Conservation (phyloP, 23 tunicate genomes). For the Trididemnum nubilum region DNA sequence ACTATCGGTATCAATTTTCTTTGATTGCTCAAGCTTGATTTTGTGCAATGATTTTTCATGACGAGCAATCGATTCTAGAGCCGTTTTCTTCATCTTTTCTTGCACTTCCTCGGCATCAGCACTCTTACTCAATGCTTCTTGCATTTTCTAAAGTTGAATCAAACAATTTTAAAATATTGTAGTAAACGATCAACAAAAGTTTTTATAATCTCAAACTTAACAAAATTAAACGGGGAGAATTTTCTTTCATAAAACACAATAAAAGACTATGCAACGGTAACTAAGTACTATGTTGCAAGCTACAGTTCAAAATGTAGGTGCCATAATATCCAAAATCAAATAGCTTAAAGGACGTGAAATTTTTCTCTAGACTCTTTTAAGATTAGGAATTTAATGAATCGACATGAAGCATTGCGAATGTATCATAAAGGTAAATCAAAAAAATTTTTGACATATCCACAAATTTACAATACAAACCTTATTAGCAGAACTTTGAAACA, state of each 20-base stretch:
- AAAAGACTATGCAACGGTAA: too few relatives aligned
- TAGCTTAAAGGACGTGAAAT: too few relatives aligned
- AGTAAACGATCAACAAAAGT: background rate
- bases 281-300: too few relatives aligned
- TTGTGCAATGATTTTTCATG: slow-evolving; percentile 54
- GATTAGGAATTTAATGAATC: too few relatives aligned
- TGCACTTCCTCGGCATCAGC: slow-evolving; percentile 40
- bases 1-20: slow-evolving; percentile 24
- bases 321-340: too few relatives aligned
- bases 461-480: background rate
- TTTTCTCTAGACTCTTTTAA: too few relatives aligned
- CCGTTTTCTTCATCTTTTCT: slow-evolving; percentile 47
- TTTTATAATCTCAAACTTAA: background rate
- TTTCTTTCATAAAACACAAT: too few relatives aligned
- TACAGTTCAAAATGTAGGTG: too few relatives aligned
- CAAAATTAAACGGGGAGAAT: too few relatives aligned
- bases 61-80: slow-evolving; percentile 54
- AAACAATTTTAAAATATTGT: background rate
- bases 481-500: slow-evolving; percentile 23
- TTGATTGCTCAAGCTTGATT: slow-evolving; percentile 26
- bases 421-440: too few relatives aligned
- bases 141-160: slow-evolving; percentile 13
- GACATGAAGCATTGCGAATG: too few relatives aligned
- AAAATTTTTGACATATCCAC: too few relatives aligned
- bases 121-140: slow-evolving; percentile 10